phyloP scores from a whole-genome alignment of 2,797 vertebrate species.

The Melanotaenia pygmaea region DNA sequence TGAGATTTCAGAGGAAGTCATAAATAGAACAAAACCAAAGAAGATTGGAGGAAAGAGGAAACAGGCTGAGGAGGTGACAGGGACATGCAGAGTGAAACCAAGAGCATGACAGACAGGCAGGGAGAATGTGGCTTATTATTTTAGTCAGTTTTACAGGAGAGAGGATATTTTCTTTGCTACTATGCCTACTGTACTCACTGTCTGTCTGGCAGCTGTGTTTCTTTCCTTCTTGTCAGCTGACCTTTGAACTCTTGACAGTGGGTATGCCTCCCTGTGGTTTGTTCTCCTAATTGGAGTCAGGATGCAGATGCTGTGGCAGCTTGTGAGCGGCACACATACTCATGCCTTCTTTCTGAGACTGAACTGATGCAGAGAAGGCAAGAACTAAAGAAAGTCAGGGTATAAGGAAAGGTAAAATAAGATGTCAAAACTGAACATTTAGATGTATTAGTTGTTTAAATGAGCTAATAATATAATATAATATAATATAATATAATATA shows the following conservation, averaged over 20 bases:
- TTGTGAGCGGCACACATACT: constrained; percentile 41
- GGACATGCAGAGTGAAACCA: constrained; percentile 57
- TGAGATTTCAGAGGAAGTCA: constrained; percentile 84
- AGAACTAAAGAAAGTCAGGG: constrained; percentile 30
- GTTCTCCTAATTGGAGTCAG: constrained; percentile 81
- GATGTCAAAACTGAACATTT: constrained; percentile 24
- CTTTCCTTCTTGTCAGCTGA: constrained; percentile 73
- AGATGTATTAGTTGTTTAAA: no score
- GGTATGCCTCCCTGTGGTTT: constrained; percentile 72
- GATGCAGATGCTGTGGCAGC: constrained; percentile 75
- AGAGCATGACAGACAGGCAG: constrained; percentile 43
- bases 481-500: no score
- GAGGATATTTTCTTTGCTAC: constrained; percentile 41
- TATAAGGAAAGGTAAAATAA: constrained; percentile 21
- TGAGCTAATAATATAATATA: no score
- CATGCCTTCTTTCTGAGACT: constrained; percentile 34
- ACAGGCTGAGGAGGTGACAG: constrained; percentile 71
- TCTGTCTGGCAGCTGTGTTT: constrained; percentile 58
- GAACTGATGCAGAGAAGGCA: constrained; percentile 31
- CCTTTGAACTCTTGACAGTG: constrained; percentile 73
- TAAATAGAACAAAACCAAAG: constrained; percentile 82
- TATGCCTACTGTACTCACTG: constrained; percentile 52
- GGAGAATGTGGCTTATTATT: constrained; percentile 57
- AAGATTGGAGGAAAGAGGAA: constrained; percentile 73
- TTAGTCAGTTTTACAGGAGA: constrained; percentile 49